phyloP scores from a whole-genome alignment of 2,888 invertebrate genomes.

The Tipula vernalis region DNA sequence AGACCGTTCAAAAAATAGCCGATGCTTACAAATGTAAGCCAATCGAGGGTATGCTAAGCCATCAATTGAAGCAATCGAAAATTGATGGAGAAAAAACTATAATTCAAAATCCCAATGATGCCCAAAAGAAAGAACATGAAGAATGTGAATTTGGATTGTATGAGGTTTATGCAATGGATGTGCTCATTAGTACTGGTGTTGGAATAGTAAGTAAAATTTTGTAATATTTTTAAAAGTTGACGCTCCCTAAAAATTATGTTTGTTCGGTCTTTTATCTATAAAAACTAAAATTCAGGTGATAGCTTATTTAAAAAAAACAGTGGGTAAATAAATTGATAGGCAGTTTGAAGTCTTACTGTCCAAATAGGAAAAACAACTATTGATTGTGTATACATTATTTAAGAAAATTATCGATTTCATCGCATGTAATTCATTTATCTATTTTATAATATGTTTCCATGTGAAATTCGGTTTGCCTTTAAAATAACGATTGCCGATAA shows the following conservation, averaged over 20 bases:
- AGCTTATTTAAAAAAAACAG: background rate
- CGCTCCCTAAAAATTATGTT: background rate
- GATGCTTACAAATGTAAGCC: slow-evolving; percentile 94
- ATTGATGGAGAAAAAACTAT: slow-evolving; percentile 98
- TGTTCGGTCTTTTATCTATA: background rate
- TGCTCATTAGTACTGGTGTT: slow-evolving; percentile 92
- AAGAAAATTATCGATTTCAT: no score
- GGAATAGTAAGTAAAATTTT: slow-evolving; percentile 54
- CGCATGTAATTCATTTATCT: no score
- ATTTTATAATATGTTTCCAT: no score
- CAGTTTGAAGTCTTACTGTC: no score
- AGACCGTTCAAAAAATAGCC: slow-evolving; percentile 84
- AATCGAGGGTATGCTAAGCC: slow-evolving; percentile 90
- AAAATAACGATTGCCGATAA: no score
- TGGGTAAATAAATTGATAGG: no score
- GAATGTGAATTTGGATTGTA: slow-evolving; percentile 90
- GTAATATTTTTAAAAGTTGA: background rate
- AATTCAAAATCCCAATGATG: slow-evolving; percentile 94
- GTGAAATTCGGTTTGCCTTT: no score
- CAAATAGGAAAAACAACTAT: no score
- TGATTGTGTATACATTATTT: no score
- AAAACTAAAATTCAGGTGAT: background rate
- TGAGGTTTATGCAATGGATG: slow-evolving; percentile 97
- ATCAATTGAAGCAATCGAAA: slow-evolving; percentile 90
- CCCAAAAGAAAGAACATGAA: slow-evolving; percentile 93